Base-by-base conservation (phyloP, 2,888 invertebrate species). In the Sesia apiformis region DNA sequence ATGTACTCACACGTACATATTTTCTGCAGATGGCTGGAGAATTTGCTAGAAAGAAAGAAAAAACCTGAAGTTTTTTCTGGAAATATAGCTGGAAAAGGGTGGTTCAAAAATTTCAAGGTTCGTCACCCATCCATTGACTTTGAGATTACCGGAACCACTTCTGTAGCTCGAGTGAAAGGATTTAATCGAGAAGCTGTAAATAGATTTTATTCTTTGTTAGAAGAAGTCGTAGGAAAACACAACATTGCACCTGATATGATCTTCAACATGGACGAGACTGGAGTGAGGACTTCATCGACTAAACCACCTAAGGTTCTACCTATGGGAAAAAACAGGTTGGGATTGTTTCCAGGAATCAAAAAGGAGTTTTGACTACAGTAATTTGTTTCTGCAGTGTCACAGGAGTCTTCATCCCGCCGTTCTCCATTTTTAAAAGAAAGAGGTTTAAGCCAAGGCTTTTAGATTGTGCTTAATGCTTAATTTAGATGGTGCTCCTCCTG, bases 381-480 rank as follows among this genome's bases (percentile, higher is more conserved):
- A 41, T 41, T 6, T 41, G 41, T 6, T 41, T 4, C 41, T 41
- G 41, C 41, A 41, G 6, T 41, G 41, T 41, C 6, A 41, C 41
- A 5, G 41, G 41, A 41, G 6, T 5, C 41, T 41, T 41, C 6
- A 41, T 41, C 4, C 6, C 41, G 6, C 41, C 41, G 42, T 41
- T 41, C 6, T 41, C 6, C 6, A 41, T 41, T 41, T 41, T 41
- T 41, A 41, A 41, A 41, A 41, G 41, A 6, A 41, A 41, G 61
- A 63, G 64, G 57, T 67, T 68, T 67, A 54, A 63, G 56, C 60
- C 57, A 43, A 56, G 64, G 56, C 65, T 68, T 55, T 59, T 70
- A 52, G 66, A 69, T 61, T n/a, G n/a, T n/a, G n/a, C n/a, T n/a
- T n/a, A n/a, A n/a, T n/a, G n/a, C n/a, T n/a, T n/a, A n/a, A n/a